A percentile compares a stretch with the other conserved stretches of the same genome.
These are phyloP conservation scores for Limenitis arthemis DNA, from an alignment of 2,888 invertebrate species.

Conservation along the genomic window DNA sequence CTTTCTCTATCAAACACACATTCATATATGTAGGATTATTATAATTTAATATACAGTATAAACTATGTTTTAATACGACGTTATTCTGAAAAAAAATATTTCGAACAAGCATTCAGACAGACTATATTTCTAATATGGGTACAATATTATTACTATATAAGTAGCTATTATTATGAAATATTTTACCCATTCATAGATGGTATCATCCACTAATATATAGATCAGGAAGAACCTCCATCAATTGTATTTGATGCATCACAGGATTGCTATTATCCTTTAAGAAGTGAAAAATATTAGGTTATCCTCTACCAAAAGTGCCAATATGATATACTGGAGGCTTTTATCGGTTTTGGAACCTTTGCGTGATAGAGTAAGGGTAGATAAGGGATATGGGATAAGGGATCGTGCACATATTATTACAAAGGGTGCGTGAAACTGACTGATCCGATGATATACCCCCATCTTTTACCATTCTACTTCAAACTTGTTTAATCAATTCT, in stretches of 20 bases:
- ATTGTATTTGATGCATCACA: constrained; percentile 30
- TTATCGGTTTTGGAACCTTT: constrained; percentile 36
- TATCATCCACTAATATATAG: too few species aligned
- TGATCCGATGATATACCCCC: constrained; percentile 46
- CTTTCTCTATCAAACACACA: too few species aligned
- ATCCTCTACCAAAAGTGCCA: constrained; percentile 58
- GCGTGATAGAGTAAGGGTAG: constrained; percentile 51
- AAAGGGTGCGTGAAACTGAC: constrained; percentile 65
- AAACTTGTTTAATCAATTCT: constrained; percentile 38
- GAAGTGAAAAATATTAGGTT: constrained; percentile 53
- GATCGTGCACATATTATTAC: constrained; percentile 50
- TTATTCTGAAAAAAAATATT: too few species aligned
- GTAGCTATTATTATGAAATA: too few species aligned
- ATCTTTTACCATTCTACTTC: constrained; percentile 22
- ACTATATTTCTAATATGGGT: too few species aligned
- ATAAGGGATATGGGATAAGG: constrained; percentile 40
- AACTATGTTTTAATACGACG: too few species aligned
- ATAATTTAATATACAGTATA: too few species aligned
- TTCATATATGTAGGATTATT: too few species aligned
- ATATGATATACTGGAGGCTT: constrained; percentile 66
- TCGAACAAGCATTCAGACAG: too few species aligned
- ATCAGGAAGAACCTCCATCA: constrained; percentile 27
- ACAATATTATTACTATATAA: too few species aligned
- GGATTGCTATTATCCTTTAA: constrained; percentile 44
- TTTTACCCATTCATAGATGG: too few species aligned